Evolutionary conservation across 2,113 vertebrate genomes (phyloP).

Genomic region (Tringa solitaria): DNA sequence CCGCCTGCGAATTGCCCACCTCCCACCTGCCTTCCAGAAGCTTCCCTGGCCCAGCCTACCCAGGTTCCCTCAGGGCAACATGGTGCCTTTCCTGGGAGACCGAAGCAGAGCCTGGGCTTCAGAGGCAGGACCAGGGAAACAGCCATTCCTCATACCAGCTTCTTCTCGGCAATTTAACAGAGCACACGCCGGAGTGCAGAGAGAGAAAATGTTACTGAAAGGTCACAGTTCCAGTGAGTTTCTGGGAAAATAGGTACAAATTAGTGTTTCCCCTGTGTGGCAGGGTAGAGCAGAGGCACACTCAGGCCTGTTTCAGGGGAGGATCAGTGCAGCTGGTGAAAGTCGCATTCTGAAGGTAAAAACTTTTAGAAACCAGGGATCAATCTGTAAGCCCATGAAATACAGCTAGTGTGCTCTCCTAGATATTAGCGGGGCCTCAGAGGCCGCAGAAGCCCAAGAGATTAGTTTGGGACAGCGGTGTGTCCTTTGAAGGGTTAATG

Average conservation of each 20-base stretch:
- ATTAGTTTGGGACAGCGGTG: background rate
- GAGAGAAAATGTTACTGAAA: background rate
- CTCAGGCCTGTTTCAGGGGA: background rate
- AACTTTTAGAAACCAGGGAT: background rate
- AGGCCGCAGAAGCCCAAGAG: background rate
- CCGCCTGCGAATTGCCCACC: rapidly evolving
- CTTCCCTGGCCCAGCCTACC: background rate
- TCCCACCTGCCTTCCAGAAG: background rate
- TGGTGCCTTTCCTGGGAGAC: background rate
- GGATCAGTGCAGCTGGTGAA: background rate
- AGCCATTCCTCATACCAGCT: background rate
- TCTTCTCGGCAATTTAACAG: background rate
- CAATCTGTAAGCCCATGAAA: background rate
- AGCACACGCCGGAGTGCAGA: background rate
- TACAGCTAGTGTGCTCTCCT: background rate
- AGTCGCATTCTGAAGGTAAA: background rate
- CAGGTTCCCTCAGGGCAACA: background rate
- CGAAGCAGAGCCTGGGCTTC: background rate
- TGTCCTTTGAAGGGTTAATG: background rate
- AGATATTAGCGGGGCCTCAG: background rate
- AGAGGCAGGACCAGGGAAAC: background rate
- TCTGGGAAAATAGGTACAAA: background rate
- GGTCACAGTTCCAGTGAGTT: background rate
- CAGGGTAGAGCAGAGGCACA: rapidly evolving
- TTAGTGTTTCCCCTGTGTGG: background rate